phyloP scores from a whole-genome alignment of 2,113 vertebrate genomes.

The Brienomyrus brachyistius region DNA sequence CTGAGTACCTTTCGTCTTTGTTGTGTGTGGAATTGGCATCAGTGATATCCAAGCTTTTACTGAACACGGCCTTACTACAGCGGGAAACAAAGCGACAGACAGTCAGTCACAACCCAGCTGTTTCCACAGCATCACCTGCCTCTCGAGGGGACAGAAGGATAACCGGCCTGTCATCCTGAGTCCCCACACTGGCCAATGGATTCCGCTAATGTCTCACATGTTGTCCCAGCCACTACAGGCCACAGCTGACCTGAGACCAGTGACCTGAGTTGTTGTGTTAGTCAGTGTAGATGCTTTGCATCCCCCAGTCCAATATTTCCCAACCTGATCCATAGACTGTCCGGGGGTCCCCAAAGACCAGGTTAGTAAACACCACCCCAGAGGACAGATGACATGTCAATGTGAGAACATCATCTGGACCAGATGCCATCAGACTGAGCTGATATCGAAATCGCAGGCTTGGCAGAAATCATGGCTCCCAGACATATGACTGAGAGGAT shows the following conservation, averaged over 20 bases:
- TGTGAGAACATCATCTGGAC: neutral
- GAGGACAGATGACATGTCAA: neutral
- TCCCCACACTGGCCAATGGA: neutral
- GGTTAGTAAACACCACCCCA: neutral
- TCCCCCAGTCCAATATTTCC: neutral
- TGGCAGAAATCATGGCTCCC: neutral
- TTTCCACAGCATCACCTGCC: constrained; percentile 17
- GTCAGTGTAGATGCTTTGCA: neutral
- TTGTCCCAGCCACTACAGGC: neutral
- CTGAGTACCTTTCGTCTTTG: constrained; percentile 94
- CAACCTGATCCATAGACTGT: neutral
- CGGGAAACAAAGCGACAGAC: constrained; percentile 80
- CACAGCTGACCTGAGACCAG: neutral
- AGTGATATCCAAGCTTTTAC: constrained; percentile 98
- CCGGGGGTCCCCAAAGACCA: neutral
- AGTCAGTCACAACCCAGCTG: constrained; percentile 40
- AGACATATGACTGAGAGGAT: neutral
- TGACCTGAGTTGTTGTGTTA: neutral
- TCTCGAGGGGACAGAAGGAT: neutral
- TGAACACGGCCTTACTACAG: constrained; percentile 95
- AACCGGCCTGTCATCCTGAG: neutral
- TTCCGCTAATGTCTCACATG: neutral
- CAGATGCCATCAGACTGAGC: neutral
- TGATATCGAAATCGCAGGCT: neutral
- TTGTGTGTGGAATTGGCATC: constrained; percentile 87